Evolutionary conservation across 2,888 invertebrate species (phyloP).

Genomic region (Archips crataeganus): DNA sequence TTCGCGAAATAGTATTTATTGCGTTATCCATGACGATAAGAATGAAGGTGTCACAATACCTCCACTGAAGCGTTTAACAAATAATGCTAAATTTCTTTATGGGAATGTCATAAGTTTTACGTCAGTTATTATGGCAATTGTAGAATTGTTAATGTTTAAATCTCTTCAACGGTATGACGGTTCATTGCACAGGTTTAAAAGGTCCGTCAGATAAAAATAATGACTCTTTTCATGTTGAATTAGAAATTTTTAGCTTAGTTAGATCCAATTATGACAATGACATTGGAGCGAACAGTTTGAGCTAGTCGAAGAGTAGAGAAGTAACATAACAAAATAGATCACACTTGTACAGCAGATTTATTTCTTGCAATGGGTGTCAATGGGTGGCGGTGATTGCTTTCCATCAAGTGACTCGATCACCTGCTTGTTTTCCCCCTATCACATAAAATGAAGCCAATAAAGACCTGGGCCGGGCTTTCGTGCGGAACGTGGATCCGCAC

Average conservation of each 20-base stretch:
- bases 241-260: not conserved
- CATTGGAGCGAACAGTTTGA: not conserved
- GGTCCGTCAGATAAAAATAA: not conserved
- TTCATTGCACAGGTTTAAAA: not conserved
- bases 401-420: no score
- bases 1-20: constrained; percentile 41
- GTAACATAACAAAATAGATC: no score
- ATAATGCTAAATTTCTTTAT: constrained; percentile 22
- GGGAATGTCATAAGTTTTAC: constrained; percentile 30
- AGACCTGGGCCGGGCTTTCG: no score
- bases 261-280: no score
- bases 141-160: constrained; percentile 17
- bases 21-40: constrained; percentile 36
- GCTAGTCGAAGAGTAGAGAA: no score
- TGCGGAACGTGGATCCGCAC: no score
- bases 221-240: not conserved
- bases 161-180: not conserved
- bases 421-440: no score
- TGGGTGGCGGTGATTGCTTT: no score
- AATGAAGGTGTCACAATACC: constrained; percentile 39
- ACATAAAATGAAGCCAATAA: no score
- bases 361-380: no score
- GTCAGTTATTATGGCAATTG: constrained; percentile 14
- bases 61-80: constrained; percentile 24
- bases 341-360: no score